A percentile compares a stretch with the other conserved stretches of the same genome.
These are phyloP conservation scores for Himantopus leucocephalus DNA, from an alignment of 2,113 vertebrate genomes.

Conservation along the genomic window DNA sequence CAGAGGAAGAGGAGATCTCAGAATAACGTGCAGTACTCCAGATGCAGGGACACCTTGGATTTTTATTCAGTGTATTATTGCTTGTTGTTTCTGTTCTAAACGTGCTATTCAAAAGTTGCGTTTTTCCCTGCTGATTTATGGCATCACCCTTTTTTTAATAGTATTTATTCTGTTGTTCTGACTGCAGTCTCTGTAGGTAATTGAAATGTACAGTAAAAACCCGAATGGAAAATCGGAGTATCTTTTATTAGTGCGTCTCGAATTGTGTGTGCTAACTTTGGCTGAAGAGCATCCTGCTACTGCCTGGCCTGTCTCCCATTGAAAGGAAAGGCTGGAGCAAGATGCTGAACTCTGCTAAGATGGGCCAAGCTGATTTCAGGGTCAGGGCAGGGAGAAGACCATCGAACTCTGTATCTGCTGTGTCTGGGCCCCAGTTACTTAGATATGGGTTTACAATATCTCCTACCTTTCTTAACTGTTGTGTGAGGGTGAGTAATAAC, in stretches of 20 bases:
- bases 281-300: neutral
- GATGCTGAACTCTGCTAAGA: neutral
- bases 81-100: neutral
- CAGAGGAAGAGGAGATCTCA: neutral
- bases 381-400: neutral
- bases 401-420: neutral
- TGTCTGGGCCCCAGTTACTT: neutral
- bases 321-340: neutral
- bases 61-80: neutral
- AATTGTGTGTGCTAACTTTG: neutral
- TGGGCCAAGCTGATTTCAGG: neutral
- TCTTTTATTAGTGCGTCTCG: neutral
- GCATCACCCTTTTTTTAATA: neutral
- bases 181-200: neutral
- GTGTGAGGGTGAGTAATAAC: neutral
- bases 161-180: neutral
- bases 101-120: neutral
- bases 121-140: neutral
- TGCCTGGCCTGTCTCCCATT: neutral
- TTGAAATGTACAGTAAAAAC: neutral
- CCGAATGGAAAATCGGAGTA: neutral
- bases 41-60: neutral
- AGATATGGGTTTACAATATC: neutral
- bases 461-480: neutral
- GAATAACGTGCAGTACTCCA: neutral